phyloP scores from a whole-genome alignment of 2,888 invertebrate species.

The Iselma pallidipennis region DNA sequence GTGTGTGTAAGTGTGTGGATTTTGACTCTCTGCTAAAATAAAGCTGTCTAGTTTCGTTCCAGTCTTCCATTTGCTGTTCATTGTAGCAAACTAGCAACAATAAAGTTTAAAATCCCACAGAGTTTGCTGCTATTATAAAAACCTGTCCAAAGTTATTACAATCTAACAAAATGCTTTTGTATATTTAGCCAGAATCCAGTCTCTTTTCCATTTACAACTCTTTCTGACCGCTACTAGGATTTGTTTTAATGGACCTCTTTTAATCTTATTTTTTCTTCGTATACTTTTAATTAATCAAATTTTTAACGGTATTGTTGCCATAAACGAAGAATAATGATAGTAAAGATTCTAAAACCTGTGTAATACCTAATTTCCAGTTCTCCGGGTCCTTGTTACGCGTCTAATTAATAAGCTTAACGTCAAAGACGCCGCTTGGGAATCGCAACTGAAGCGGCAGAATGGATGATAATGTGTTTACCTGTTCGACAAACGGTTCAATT shows the following conservation, averaged over 20 bases:
- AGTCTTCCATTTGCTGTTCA: not conserved
- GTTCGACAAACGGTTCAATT: slow-evolving; percentile 24
- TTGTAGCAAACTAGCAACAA: not conserved
- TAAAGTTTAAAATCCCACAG: not conserved
- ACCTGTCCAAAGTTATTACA: not conserved
- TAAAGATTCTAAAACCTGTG: not conserved
- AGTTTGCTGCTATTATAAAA: not conserved
- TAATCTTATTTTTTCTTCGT: not conserved
- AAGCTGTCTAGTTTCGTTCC: not conserved
- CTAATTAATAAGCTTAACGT: slow-evolving; percentile 24
- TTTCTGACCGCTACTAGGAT: no score
- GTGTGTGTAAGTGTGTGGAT: no score
- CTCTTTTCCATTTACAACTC: no score
- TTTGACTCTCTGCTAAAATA: not conserved
- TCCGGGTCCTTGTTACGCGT: not conserved
- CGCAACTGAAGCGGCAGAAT: slow-evolving; percentile 20
- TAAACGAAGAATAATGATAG: not conserved
- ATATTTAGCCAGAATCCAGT: no score
- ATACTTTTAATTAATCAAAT: not conserved
- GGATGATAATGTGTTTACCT: slow-evolving; percentile 26
- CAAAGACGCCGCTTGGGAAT: slow-evolving; percentile 21
- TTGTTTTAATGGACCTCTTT: no score
- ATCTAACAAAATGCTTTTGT: not conserved
- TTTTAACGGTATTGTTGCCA: not conserved
- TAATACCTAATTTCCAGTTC: not conserved